Base-by-base conservation (phyloP, 2,113 vertebrate genomes). In the Pseudorasbora parva region DNA sequence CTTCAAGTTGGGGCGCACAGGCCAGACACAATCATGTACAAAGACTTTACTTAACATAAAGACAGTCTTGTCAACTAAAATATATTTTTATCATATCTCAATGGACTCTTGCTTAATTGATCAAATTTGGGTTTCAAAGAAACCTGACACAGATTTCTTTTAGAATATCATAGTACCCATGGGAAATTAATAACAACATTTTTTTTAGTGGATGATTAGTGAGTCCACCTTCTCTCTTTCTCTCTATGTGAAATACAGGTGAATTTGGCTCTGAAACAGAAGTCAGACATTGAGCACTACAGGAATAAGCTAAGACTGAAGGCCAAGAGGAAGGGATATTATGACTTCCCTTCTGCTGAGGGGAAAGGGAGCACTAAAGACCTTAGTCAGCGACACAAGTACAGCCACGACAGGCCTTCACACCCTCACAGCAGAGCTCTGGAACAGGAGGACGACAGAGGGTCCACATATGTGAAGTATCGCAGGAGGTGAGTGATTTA, bases 221-320 rank as follows among this genome's bases (percentile, higher is more conserved):
- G 33, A 43, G 33, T 37, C 51, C 21, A 12, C 54, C n/a, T 54
- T n/a, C 30, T 41, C 47, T 54, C 47, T 51, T 19, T 51, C 47
- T 30, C 8, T 30, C 25, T 73, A 1, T 66, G n/a, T 82, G 78
- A 62, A n/a, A 25, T 62, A 41, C 89, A 99, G 98, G 96, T 98
- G 88, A 98, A 95, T 92, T 93, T 99, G 92, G 97, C 97, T 81
- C 93, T 99, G 89, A 99, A 99, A 89, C 98, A 99, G 94, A 99
- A 98, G 89, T 99, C 98, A 0, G 98, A 99, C 90, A 98, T 99
- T 3, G 98, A 99, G 83, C 97, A 99, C 90, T 99, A 99, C 91
- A 96, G 98, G 91, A 99, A 99, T 93, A 99, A 99, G 88, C 94
- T 99, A 85, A 95, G 98, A 71, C 94, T 99, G 87, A 99, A 99